phyloP scores from a whole-genome alignment of 2,113 vertebrate species.

The Oreochromis spilurus region DNA sequence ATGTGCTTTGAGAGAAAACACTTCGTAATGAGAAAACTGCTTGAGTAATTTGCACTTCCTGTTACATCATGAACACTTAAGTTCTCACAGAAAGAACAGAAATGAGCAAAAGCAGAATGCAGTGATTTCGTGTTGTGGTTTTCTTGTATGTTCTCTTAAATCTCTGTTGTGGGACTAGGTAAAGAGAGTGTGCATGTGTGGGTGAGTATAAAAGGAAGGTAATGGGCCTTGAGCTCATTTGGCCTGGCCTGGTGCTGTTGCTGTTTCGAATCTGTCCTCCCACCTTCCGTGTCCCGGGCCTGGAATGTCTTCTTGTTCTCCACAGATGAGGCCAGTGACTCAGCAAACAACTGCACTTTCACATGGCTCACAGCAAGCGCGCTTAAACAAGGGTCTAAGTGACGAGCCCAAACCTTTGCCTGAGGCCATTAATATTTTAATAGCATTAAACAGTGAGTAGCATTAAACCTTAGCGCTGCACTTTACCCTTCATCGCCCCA shows the following conservation, averaged over 20 bases:
- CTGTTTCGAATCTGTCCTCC: slow-evolving; percentile 60
- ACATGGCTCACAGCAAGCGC: neutral
- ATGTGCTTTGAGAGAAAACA: slow-evolving; percentile 62
- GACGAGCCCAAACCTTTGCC: neutral
- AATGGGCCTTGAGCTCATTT: slow-evolving; percentile 58
- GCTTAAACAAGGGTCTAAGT: neutral
- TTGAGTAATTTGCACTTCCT: slow-evolving; percentile 42
- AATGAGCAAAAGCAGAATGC: slow-evolving; percentile 13
- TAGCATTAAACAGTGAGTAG: neutral
- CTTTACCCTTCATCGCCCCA: neutral
- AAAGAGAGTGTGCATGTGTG: slow-evolving; percentile 12
- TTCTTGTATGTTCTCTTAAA: slow-evolving; percentile 40
- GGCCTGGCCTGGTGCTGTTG: slow-evolving; percentile 51
- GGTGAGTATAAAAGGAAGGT: slow-evolving; percentile 49
- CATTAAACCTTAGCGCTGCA: neutral
- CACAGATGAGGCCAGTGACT: slow-evolving; percentile 47
- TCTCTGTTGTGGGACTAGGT: slow-evolving; percentile 44
- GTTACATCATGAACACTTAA: slow-evolving; percentile 40
- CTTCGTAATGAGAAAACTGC: slow-evolving; percentile 32
- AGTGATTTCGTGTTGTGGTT: slow-evolving; percentile 20
- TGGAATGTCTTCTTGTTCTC: slow-evolving; percentile 54
- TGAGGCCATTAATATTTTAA: neutral
- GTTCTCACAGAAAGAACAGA: neutral
- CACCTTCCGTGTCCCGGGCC: slow-evolving; percentile 52
- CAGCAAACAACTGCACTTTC: slow-evolving; percentile 42